A percentile compares a stretch with the other conserved stretches of the same genome.
phyloP scores from a whole-genome alignment of 2,888 invertebrate genomes.

The Trypoxylon attenuatum region DNA sequence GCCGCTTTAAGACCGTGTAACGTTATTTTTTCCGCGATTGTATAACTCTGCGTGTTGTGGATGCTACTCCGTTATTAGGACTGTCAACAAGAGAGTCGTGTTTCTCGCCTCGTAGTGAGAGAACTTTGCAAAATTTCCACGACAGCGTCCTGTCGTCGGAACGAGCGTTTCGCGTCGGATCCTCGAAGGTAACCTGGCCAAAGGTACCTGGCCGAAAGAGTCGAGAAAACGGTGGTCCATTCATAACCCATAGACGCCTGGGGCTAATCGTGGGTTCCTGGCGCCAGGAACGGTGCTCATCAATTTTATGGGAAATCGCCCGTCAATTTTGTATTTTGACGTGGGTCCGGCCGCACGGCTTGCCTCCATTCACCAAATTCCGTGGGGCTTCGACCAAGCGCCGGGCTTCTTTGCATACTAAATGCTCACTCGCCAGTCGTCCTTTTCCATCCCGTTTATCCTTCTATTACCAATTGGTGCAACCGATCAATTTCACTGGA shows the following conservation, averaged over 20 bases:
- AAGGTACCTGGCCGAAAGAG: slow-evolving; percentile 46
- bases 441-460: neutral
- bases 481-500: neutral
- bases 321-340: slow-evolving; percentile 71
- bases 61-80: slow-evolving; percentile 1
- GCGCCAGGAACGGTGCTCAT: slow-evolving; percentile 64
- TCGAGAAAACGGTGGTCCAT: slow-evolving; percentile 56
- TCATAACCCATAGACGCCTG: slow-evolving; percentile 62
- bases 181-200: neutral
- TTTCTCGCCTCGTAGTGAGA: no score
- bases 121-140: no score
- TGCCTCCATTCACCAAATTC: slow-evolving; percentile 30
- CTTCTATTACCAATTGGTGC: neutral
- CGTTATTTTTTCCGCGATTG: neutral
- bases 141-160: neutral
- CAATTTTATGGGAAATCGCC: slow-evolving; percentile 72
- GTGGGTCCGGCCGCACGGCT: slow-evolving; percentile 45
- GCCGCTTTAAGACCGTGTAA: neutral
- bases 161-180: neutral
- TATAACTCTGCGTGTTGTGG: neutral
- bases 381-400: neutral
- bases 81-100: slow-evolving; percentile 2
- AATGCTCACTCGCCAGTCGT: slow-evolving; percentile 3
- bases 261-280: slow-evolving; percentile 57
- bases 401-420: slow-evolving; percentile 26